Base-by-base conservation (phyloP, 2,888 invertebrate genomes). In the Drosophila monieri region DNA sequence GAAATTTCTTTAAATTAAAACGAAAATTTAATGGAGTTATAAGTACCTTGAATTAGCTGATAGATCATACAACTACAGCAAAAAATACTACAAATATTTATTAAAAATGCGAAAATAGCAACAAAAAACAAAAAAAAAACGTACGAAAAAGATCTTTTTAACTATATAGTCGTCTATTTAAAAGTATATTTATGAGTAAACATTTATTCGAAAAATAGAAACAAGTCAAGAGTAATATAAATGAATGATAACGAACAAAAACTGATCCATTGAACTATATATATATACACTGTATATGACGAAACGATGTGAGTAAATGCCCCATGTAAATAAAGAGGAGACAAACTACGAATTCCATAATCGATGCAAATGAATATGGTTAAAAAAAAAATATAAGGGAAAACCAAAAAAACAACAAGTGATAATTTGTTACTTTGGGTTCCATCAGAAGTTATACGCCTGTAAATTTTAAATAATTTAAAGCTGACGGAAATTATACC, bases 31-130 rank as follows among this genome's bases (percentile, higher is more conserved):
- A 90, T 90, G 91, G 90, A 91, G 91, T 91, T 90, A 90, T 88
- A 89, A 90, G 90, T 90, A 90, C 90, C 90, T 90, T 91, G 89
- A 87, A 88, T 84, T 90, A 90, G 91, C 81, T 85, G 83, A 80
- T 90, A 90, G 87, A 80, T 66, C 53, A 44, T 60, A 60, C 52
- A 67, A 70, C 59, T 69, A 49, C 60, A 46, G 60, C 68, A 60
- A 68, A 71, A 64, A 30, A 35, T 68, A 75, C 56, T 55, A 73
- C 53, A 74, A 73, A 73, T 69, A 59, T 72, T 62, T 64, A 51
- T 49, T 67, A 44, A 47, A 46, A 64, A 58, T 60, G 53, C 72
- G 37, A 71, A 71, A 73, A 62, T 46, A 46, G 62, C 56, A 59
- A 56, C 8, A 58, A 48, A 52, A 14, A 47, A 62, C 73, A 68